A percentile compares a stretch with the other conserved stretches of the same genome.
Evolutionary conservation across 2,888 invertebrate species (phyloP).

Genomic region (Kuschelorhynchus macadamiae): DNA sequence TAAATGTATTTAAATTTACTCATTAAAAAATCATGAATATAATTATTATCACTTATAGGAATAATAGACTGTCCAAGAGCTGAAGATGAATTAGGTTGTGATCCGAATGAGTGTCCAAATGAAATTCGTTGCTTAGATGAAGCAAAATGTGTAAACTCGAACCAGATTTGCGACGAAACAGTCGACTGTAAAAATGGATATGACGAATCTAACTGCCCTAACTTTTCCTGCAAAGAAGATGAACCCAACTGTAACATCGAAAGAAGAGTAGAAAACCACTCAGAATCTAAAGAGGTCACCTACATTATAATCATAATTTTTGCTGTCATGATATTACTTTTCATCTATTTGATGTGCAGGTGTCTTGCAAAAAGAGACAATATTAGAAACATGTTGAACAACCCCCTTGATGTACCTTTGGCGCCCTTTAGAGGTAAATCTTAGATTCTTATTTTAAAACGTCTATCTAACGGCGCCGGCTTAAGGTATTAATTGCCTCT

Average conservation of each 20-base stretch:
- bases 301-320: constrained; percentile 24
- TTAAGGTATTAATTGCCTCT: too few relatives aligned
- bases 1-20: too few relatives aligned
- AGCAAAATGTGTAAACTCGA: constrained; percentile 20
- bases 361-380: constrained; percentile 24
- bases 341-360: constrained; percentile 24
- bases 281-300: not conserved
- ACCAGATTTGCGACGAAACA: constrained; percentile 38
- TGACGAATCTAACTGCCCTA: constrained; percentile 36
- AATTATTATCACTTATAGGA: too few relatives aligned
- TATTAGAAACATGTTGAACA: constrained; percentile 19
- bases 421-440: constrained; percentile 43
- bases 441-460: not conserved
- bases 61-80: constrained; percentile 32
- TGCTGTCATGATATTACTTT: constrained; percentile 27
- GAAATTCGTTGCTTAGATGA: constrained; percentile 27
- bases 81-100: constrained; percentile 42
- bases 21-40: too few relatives aligned
- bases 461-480: too few relatives aligned
- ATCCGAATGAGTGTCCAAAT: constrained; percentile 32
- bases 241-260: constrained; percentile 1
- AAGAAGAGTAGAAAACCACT: not conserved
- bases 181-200: constrained; percentile 32
- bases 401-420: constrained; percentile 33
- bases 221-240: constrained; percentile 17